phyloP scores from a whole-genome alignment of 1,140 invertebrate species.

The Elymnias hypermnestra region DNA sequence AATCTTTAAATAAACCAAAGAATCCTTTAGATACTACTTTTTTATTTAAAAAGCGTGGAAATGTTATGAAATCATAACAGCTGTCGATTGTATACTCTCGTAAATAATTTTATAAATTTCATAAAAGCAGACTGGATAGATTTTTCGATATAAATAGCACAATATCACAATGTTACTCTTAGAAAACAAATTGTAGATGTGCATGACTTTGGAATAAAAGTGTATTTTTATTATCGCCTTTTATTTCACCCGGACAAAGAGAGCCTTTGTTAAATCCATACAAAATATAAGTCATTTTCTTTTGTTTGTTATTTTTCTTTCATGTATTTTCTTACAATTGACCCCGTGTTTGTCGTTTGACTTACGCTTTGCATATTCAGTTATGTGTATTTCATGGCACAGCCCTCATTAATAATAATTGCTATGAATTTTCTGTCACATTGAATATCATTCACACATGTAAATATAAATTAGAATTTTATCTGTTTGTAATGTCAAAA shows the following conservation, averaged over 20 bases:
- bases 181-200: constrained; percentile 64
- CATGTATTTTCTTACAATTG: not conserved
- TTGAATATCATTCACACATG: too few species aligned
- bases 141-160: constrained; percentile 46
- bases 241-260: constrained; percentile 26
- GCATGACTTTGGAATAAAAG: constrained; percentile 68
- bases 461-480: too few species aligned
- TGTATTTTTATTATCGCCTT: constrained; percentile 58
- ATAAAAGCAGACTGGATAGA: constrained; percentile 41
- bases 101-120: constrained; percentile 6
- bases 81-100: constrained; percentile 6
- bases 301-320: constrained; percentile 3
- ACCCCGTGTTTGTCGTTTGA: not conserved
- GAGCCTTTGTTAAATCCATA: not conserved
- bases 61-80: too few species aligned
- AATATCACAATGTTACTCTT: constrained; percentile 65
- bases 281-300: not conserved
- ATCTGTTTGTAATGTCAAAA: too few species aligned
- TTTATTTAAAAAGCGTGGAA: too few species aligned
- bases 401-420: not conserved
- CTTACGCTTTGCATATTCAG: not conserved
- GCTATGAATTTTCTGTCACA: too few species aligned
- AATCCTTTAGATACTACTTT: too few species aligned
- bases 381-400: not conserved
- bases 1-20: too few species aligned